These are phyloP conservation scores for Artibeus jamaicensis DNA, from an alignment of 2,797 vertebrate species.

Conservation along the genomic window DNA sequence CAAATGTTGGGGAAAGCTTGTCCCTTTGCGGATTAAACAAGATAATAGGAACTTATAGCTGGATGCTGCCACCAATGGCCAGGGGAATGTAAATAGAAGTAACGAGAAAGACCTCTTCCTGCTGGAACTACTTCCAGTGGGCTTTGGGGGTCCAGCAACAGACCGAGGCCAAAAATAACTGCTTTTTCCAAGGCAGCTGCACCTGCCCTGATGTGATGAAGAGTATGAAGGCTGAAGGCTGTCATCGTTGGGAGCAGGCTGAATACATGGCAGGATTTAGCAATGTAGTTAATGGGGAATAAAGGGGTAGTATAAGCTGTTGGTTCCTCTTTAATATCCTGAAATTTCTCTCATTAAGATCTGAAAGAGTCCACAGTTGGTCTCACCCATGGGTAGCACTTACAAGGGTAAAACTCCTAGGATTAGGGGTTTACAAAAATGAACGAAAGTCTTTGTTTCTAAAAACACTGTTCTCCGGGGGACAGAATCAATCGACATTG, in stretches of 20 bases:
- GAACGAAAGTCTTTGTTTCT: not conserved
- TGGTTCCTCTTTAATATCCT: not conserved
- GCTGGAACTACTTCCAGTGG: not conserved
- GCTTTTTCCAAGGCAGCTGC: not conserved
- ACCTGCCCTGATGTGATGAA: not conserved
- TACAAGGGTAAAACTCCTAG: not conserved
- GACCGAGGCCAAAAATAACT: not conserved
- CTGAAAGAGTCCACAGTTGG: not conserved
- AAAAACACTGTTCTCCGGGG: not conserved
- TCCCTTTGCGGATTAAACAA: constrained; percentile 12
- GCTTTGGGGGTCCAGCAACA: not conserved
- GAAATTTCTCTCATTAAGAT: not conserved
- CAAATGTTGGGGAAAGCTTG: not conserved
- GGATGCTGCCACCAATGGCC: not conserved
- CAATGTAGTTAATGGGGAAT: not conserved
- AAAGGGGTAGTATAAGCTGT: not conserved
- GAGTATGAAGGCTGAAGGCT: not conserved
- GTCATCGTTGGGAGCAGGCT: not conserved
- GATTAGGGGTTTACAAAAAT: not conserved
- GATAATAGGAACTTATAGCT: not conserved
- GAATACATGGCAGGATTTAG: not conserved
- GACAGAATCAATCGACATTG: not conserved
- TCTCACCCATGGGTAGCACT: not conserved
- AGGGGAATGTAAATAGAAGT: not conserved
- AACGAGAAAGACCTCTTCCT: not conserved